phyloP scores from a whole-genome alignment of 2,888 invertebrate genomes.

The Cryptophagus acutangulus region DNA sequence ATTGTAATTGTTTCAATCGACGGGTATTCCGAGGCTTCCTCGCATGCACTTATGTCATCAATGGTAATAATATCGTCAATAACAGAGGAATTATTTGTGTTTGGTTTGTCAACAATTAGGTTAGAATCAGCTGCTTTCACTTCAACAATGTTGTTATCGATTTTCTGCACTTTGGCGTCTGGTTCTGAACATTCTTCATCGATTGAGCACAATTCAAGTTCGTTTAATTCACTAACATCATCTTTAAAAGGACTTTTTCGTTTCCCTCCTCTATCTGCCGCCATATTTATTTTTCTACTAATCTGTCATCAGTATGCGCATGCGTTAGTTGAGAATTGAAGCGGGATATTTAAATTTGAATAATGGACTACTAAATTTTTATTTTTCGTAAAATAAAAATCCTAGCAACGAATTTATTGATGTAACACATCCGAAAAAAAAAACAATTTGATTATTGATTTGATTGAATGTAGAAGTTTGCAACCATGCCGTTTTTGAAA shows the following conservation, averaged over 20 bases:
- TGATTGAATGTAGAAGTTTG: no score
- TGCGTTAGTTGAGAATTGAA: no score
- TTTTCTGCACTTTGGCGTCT: slow-evolving; percentile 24
- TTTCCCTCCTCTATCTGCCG: slow-evolving; percentile 21
- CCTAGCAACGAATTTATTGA: no score
- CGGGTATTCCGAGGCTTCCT: neutral
- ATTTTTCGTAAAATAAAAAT: no score
- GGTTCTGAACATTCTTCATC: slow-evolving; percentile 24
- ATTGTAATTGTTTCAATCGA: neutral
- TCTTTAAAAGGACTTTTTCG: slow-evolving; percentile 28
- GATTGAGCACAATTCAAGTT: slow-evolving; percentile 31
- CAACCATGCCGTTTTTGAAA: slow-evolving; percentile 41
- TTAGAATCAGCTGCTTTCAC: slow-evolving; percentile 17
- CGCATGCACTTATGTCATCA: neutral
- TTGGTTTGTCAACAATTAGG: slow-evolving; percentile 17
- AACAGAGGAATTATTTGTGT: neutral
- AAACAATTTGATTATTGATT: no score
- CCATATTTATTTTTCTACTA: no score
- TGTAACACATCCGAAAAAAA: no score
- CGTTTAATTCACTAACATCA: slow-evolving; percentile 32
- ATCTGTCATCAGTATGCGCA: no score
- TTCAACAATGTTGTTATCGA: slow-evolving; percentile 12
- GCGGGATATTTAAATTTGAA: no score
- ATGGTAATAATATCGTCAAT: neutral
- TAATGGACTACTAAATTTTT: no score